These are phyloP conservation scores for Avahi laniger DNA, from an alignment of 2,797 vertebrate genomes.

Conservation along the genomic window DNA sequence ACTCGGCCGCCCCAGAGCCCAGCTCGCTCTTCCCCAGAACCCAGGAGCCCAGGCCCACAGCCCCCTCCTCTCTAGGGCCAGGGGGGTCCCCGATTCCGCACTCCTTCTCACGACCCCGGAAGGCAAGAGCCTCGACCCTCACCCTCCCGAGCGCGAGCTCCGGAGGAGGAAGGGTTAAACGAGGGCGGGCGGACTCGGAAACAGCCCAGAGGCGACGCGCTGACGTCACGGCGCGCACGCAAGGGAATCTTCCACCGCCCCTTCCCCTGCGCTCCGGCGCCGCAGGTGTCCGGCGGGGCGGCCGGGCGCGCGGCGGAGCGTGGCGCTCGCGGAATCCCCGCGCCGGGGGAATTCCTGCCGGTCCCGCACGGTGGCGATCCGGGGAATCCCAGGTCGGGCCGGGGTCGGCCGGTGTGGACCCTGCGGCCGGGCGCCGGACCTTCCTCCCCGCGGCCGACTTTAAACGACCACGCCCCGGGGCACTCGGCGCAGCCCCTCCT, in stretches of 20 bases:
- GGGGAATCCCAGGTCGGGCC: conserved; percentile 36
- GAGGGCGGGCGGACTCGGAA: background rate
- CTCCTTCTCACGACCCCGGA: background rate
- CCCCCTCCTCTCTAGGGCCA: background rate
- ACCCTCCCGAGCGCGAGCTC: background rate
- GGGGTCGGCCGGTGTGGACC: background rate
- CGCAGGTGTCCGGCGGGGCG: conserved; percentile 50
- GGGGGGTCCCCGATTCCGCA: background rate
- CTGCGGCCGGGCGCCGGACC: background rate
- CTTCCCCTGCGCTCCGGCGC: background rate
- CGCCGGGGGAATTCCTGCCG: conserved; percentile 65
- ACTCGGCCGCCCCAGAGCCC: background rate
- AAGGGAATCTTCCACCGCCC: conserved; percentile 68
- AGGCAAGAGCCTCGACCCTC: rapidly evolving
- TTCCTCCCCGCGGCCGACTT: background rate
- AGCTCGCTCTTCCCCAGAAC: background rate
- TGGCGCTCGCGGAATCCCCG: conserved; percentile 66
- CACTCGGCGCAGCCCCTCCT: background rate
- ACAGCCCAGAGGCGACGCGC: background rate
- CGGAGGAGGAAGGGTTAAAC: conserved; percentile 39
- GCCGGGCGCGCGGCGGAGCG: conserved; percentile 38
- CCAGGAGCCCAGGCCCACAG: background rate
- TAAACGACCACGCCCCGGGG: background rate
- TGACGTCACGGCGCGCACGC: conserved; percentile 55
- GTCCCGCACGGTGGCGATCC: background rate